Conservation (phyloP, 2,797 vertebrate genomes). For the Tachyglossus aculeatus region DNA sequence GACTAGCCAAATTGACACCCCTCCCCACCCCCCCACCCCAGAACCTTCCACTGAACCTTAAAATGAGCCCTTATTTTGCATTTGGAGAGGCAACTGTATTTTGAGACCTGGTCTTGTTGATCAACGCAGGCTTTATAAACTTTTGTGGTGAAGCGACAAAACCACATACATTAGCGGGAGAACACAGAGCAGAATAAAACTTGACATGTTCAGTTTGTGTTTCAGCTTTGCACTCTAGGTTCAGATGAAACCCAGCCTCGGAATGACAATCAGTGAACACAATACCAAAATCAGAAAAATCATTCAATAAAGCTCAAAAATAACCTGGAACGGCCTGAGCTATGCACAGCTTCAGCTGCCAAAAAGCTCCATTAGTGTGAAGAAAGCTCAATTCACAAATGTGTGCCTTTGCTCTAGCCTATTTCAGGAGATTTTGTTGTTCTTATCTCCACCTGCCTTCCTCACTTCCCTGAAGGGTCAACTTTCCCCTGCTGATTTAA, state of each 20-base stretch:
- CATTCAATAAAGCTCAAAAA: no score
- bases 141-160: slow-evolving; percentile 49
- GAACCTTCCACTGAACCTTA: neutral
- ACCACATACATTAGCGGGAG: slow-evolving; percentile 43
- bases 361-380: no score
- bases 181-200: slow-evolving; percentile 41
- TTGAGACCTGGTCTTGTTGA: slow-evolving; percentile 27
- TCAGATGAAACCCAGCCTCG: slow-evolving; percentile 34
- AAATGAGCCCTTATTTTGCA: slow-evolving; percentile 11
- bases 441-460: no score
- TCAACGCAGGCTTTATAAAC: slow-evolving; percentile 44
- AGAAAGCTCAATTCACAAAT: no score
- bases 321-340: no score
- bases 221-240: slow-evolving; percentile 41
- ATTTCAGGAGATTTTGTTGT: no score
- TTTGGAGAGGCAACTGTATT: slow-evolving; percentile 23
- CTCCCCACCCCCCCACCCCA: slow-evolving; percentile 43
- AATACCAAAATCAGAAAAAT: no score
- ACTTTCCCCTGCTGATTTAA: no score
- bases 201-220: slow-evolving; percentile 53
- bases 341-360: no score
- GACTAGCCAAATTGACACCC: slow-evolving; percentile 40
- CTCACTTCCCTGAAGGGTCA: no score
- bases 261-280: no score
- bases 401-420: no score